These are phyloP conservation scores for Corythornis vintsioides DNA, from an alignment of 2,113 vertebrate species.

Conservation along the genomic window DNA sequence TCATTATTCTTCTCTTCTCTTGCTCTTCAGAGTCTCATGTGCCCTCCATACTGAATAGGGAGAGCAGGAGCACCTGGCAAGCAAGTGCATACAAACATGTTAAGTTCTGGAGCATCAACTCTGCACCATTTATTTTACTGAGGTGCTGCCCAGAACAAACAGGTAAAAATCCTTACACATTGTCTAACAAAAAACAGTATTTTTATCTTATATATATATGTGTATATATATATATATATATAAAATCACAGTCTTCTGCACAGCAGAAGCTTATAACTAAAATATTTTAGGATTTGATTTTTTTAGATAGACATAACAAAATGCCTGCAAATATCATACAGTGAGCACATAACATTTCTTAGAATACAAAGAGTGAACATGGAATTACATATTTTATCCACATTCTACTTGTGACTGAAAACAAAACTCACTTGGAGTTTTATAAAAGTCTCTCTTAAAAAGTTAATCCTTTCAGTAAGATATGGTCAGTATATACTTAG, in stretches of 20 bases:
- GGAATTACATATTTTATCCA: slow-evolving; percentile 37
- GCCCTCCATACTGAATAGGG: neutral
- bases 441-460: slow-evolving; percentile 32
- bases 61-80: slow-evolving; percentile 40
- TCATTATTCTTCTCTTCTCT: slow-evolving; percentile 59
- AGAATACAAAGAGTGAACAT: slow-evolving; percentile 64
- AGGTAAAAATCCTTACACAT: slow-evolving; percentile 73
- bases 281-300: slow-evolving; percentile 68
- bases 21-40: slow-evolving; percentile 58
- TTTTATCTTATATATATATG: slow-evolving; percentile 47
- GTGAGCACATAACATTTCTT: slow-evolving; percentile 50
- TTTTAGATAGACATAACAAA: slow-evolving; percentile 76
- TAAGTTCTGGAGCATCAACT: slow-evolving; percentile 66
- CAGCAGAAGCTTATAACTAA: slow-evolving; percentile 79
- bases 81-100: slow-evolving; percentile 71
- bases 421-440: slow-evolving; percentile 32
- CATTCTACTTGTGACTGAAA: slow-evolving; percentile 25
- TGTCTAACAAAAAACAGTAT: slow-evolving; percentile 75
- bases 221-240: neutral
- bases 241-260: slow-evolving; percentile 77
- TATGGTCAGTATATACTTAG: slow-evolving; percentile 8
- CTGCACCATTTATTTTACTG: slow-evolving; percentile 55
- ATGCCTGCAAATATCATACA: slow-evolving; percentile 73
- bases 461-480: slow-evolving; percentile 28
- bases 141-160: slow-evolving; percentile 72